Evolutionary conservation across 1,140 invertebrate genomes (phyloP).

Genomic region (Drosophila lowei): DNA sequence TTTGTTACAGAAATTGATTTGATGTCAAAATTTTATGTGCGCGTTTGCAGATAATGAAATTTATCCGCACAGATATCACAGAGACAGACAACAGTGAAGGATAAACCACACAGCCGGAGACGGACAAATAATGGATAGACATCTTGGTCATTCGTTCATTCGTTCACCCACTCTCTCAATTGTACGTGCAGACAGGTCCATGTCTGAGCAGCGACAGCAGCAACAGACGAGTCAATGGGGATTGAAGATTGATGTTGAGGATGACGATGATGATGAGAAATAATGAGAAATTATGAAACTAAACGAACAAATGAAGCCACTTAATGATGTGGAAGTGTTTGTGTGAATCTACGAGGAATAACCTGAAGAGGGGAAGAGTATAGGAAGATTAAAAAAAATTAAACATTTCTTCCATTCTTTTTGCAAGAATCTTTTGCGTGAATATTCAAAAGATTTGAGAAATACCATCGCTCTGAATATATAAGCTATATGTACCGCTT

Average conservation of each 20-base stretch:
- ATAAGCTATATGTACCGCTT: too few relatives aligned
- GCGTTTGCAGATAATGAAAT: conserved; percentile 79
- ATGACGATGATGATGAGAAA: neutral
- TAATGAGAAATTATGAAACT: conserved; percentile 26
- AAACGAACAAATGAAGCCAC: conserved; percentile 6
- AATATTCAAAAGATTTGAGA: too few relatives aligned
- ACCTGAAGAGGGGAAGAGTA: too few relatives aligned
- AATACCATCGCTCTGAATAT: too few relatives aligned
- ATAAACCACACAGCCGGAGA: neutral
- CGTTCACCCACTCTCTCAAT: conserved; percentile 18
- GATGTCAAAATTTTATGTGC: conserved; percentile 68
- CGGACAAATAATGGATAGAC: conserved; percentile 14
- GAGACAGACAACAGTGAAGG: neutral
- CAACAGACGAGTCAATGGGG: neutral
- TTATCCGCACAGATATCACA: conserved; percentile 42
- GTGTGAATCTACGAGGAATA: too few relatives aligned
- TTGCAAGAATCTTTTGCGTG: too few relatives aligned
- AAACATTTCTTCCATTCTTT: too few relatives aligned
- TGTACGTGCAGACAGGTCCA: conserved; percentile 35
- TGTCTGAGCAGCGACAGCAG: neutral
- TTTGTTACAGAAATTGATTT: conserved; percentile 63
- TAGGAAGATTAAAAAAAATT: too few relatives aligned
- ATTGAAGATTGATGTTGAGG: too few relatives aligned
- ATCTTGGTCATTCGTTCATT: conserved; percentile 21
- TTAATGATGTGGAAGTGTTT: neutral